A percentile compares a stretch with the other conserved stretches of the same genome.
Conservation (phyloP, 2,888 invertebrate genomes). For the Argyra leucocephala region DNA sequence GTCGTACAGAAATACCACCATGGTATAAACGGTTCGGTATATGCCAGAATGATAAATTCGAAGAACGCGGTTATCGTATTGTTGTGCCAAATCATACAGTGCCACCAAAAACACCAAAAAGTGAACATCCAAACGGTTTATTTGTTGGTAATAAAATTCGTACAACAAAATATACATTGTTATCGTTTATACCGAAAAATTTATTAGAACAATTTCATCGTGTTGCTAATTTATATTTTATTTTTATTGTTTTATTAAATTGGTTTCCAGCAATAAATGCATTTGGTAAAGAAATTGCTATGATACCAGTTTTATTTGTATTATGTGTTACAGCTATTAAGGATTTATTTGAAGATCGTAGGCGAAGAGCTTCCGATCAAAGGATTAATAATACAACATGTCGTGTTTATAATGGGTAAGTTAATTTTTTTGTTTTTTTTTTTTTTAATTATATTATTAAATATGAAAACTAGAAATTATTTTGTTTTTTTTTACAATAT, state of each 20-base stretch:
- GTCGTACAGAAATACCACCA: conserved; percentile 61
- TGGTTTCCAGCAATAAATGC: conserved; percentile 92
- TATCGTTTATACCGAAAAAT: conserved; percentile 92
- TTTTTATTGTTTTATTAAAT: conserved; percentile 90
- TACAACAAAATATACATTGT: conserved; percentile 88
- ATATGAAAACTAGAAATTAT: too few species aligned
- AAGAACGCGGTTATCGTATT: conserved; percentile 59
- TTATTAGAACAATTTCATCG: conserved; percentile 95
- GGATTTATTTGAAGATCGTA: conserved; percentile 87
- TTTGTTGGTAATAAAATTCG: conserved; percentile 76
- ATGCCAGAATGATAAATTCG: conserved; percentile 53
- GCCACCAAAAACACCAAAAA: conserved; percentile 67
- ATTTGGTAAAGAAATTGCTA: conserved; percentile 90
- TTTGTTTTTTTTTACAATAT: too few species aligned
- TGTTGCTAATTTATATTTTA: conserved; percentile 94
- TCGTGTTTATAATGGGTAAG: conserved; percentile 83
- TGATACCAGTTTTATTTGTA: conserved; percentile 91
- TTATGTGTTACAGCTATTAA: conserved; percentile 88
- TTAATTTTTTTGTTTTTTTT: too few species aligned
- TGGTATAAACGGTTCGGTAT: conserved; percentile 55
- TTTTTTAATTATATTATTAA: too few species aligned
- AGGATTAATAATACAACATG: conserved; percentile 89
- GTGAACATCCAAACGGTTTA: conserved; percentile 74
- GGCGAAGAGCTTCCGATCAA: conserved; percentile 81
- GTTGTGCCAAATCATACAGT: conserved; percentile 80